Conservation (phyloP, 2,888 invertebrate species). For the Lochmaea crataegi region DNA sequence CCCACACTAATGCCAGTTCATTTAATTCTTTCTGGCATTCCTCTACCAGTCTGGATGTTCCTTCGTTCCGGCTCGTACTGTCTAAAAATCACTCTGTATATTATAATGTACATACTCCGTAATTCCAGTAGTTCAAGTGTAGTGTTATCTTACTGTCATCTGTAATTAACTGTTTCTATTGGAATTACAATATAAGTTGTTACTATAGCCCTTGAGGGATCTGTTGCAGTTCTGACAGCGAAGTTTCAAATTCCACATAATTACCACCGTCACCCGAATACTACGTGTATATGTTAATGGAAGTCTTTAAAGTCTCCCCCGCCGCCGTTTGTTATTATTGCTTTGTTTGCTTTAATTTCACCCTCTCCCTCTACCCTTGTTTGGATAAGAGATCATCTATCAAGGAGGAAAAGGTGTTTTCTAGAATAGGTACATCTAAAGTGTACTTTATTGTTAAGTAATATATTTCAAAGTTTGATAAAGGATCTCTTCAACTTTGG, state of each 20-base stretch:
- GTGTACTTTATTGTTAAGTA: constrained; percentile 20
- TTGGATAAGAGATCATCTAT: constrained; percentile 13
- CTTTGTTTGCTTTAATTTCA: constrained; percentile 19
- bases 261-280: constrained; percentile 6
- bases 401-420: constrained; percentile 16
- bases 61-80: too few species aligned
- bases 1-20: too few species aligned
- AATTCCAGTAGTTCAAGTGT: neutral
- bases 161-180: constrained; percentile 9
- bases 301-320: constrained; percentile 4
- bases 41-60: too few species aligned
- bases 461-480: constrained; percentile 13
- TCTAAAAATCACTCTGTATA: neutral
- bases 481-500: neutral
- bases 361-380: constrained; percentile 15
- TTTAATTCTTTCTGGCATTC: too few species aligned
- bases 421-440: constrained; percentile 15
- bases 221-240: constrained; percentile 12
- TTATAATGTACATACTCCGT: neutral
- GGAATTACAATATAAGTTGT: neutral
- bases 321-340: neutral
- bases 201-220: constrained; percentile 1
- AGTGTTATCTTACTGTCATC: neutral
- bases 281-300: constrained; percentile 14
- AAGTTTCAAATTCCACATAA: constrained; percentile 21